Evolutionary conservation across 2,888 invertebrate species (phyloP).

Genomic region (Leuctra nigra): DNA sequence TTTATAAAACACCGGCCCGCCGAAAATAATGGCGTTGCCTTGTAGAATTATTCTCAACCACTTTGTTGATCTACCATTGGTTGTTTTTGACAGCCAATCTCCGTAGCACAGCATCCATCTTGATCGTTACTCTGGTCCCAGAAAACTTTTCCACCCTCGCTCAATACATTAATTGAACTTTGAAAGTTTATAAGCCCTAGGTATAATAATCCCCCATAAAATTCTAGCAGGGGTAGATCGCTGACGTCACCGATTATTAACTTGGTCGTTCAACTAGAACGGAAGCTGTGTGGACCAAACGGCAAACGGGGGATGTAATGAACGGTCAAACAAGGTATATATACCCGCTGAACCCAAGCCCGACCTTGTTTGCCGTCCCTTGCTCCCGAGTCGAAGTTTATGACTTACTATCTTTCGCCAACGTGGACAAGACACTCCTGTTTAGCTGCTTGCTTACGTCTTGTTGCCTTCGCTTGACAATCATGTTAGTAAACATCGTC

Average conservation of each 20-base stretch:
- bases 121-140: too few relatives aligned
- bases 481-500: neutral
- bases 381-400: constrained; percentile 9
- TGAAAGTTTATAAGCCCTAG: neutral
- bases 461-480: neutral
- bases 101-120: too few relatives aligned
- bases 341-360: neutral
- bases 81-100: too few relatives aligned
- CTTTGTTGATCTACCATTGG: too few relatives aligned
- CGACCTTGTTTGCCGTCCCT: neutral
- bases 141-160: too few relatives aligned
- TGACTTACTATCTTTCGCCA: constrained; percentile 9
- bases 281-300: neutral
- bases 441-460: neutral
- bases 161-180: neutral
- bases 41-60: too few relatives aligned
- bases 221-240: neutral
- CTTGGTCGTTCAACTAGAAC: neutral
- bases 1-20: too few relatives aligned
- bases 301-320: too few relatives aligned
- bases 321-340: too few relatives aligned
- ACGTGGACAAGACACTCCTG: constrained; percentile 1
- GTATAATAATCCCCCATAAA: neutral
- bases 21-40: too few relatives aligned
- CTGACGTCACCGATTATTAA: constrained; percentile 4